Base-by-base conservation (phyloP, 2,113 vertebrate species). In the Edolisoma coerulescens region DNA sequence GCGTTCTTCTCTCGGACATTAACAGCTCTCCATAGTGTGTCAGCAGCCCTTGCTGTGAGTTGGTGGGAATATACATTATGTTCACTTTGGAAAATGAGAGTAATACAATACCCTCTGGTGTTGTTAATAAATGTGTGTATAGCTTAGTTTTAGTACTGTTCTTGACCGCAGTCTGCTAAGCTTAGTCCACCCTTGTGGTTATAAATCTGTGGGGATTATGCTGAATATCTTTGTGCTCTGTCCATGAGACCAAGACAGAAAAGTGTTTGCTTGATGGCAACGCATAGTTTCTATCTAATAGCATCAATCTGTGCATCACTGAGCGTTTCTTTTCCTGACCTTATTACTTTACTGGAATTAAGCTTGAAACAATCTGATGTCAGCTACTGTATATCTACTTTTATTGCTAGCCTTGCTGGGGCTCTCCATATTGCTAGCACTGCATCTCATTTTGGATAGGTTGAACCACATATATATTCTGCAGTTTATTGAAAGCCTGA, bases 331-430 rank as follows among this genome's bases (percentile, higher is more conserved):
- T 98, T 98, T 95, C 95, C 98, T 98, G 97, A 98, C 98, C 97
- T 98, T 98, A 98, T 98, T 98, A 98, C 98, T 98, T 98, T 98
- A 97, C 98, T 97, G 97, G 97, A 98, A 98, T 98, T 98, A 98
- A 98, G 97, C 98, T 98, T 98, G 98, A 98, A 98, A 98, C 98
- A 98, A 98, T 98, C 97, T 97, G 96, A 97, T 98, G 98, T 98
- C 98, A 98, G 97, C 97, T 97, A 98, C 97, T 97, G 98, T 98
- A 98, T 98, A 98, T 98, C 98, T 97, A 91, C 97, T 98, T 98
- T 98, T 98, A 98, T 98, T 98, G 97, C 97, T 96, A 97, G 97
- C 63, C 94, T 98, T 98, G 95, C 97, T 93, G 97, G 97, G 95
- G 76, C 97, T 96, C 91, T 97, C 97, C 97, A 96, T 98, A 98